Evolutionary conservation across 2,888 invertebrate species (phyloP), one percentile per base, ranked within the genome.

Genomic region (Lumbricus terrestris): DNA sequence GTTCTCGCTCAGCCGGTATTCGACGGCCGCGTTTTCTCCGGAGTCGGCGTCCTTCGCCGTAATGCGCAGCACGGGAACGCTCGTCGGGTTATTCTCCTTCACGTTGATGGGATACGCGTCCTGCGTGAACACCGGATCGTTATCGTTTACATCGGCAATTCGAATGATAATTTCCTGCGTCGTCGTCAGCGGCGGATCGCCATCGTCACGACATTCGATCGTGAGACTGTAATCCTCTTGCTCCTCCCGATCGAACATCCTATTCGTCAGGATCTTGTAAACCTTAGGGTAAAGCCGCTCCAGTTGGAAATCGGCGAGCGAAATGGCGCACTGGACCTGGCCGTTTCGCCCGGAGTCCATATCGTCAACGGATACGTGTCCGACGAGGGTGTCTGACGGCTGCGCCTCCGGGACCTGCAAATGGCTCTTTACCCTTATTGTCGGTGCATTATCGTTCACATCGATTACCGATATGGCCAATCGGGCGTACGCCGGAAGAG

Each of bases 61-160:
- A 38, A 92, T 90, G 34, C 88, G 88, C 89, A 91, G 88, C 20
- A 91, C 20, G 23, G 90, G 34, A 11, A 23, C 11, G n/a, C 42
- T 88, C 23, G 42, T 20, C 29, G 29, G 23, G 23, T 69, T 89
- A 82, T 90, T 90, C 90, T 91, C 91, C n/a, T 42, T 40, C 35
- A 91, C 82, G 83, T 88, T 89, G n/a, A 82, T 83, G 20, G 37
- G 38, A 90, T 91, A 91, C 20, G 15, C 23, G 38, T 37, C 33
- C 82, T 88, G 54, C 20, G 34, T 35, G 82, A 99, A 99, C 93
- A 96, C 96, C 8, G 99, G 99, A 34, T 97, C 96, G 95, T 99
- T 97, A 95, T 99, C 99, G 95, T 99, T 99, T 91, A 97, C 97
- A 94, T 99, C 99, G 92, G 96, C 96, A 1, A 95, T 96, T 92